Evolutionary conservation across 64 coral and sea anemone species (phyloP).

Genomic region (Montipora capricornis): DNA sequence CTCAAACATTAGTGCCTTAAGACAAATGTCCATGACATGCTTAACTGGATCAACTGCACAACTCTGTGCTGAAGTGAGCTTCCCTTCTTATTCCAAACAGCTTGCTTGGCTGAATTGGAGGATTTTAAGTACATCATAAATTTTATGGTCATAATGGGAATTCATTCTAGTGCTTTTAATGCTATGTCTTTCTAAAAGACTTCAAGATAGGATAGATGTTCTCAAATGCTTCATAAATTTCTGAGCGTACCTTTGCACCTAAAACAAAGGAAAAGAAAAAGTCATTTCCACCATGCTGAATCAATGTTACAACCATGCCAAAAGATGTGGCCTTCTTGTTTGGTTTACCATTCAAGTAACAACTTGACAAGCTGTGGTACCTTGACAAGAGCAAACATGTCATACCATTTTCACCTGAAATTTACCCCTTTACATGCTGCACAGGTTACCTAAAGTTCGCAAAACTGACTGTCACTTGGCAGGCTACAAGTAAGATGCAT

Average conservation of each 20-base stretch:
- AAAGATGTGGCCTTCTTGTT: too few relatives aligned
- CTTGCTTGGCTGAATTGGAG: background rate
- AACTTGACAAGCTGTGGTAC: too few relatives aligned
- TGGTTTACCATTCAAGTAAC: too few relatives aligned
- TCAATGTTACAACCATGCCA: too few relatives aligned
- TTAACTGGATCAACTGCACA: background rate
- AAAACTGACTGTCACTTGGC: too few relatives aligned
- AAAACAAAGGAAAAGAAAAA: conserved; percentile 24
- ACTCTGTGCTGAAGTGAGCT: background rate
- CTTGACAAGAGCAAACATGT: too few relatives aligned
- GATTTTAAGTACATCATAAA: background rate
- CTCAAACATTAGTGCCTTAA: too few relatives aligned
- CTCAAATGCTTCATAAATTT: conserved; percentile 99
- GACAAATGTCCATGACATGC: background rate
- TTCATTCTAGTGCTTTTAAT: background rate
- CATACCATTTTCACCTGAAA: too few relatives aligned
- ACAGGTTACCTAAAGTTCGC: too few relatives aligned
- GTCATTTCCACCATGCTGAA: background rate
- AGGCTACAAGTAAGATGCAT: too few relatives aligned
- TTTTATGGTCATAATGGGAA: background rate
- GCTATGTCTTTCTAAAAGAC: conserved; percentile 95
- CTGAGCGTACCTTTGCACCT: conserved; percentile 96
- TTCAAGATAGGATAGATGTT: conserved; percentile 99
- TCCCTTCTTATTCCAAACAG: background rate
- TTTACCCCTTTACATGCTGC: too few relatives aligned